Evolutionary conservation across 2,888 invertebrate species (phyloP).

Genomic region (Drosophila fungiperda): DNA sequence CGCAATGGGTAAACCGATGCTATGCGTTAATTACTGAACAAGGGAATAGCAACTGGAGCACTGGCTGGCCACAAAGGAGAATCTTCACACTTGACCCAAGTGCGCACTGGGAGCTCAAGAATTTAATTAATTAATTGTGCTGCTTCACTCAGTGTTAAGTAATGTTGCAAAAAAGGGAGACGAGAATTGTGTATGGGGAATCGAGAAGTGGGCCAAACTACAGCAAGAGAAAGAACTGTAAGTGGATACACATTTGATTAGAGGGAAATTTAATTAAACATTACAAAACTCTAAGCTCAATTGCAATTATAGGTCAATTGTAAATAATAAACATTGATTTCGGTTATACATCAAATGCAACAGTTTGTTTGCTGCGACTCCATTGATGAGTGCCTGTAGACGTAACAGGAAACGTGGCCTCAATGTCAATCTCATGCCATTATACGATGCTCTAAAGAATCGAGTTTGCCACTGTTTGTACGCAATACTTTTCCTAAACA

Average conservation of each 20-base stretch:
- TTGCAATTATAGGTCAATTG: no score
- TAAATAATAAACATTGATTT: constrained; percentile 8
- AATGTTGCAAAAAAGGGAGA: constrained; percentile 3
- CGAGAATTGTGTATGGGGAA: constrained; percentile 15
- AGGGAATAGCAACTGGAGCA: constrained; percentile 28
- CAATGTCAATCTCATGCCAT: constrained; percentile 73
- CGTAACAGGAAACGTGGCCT: constrained; percentile 60
- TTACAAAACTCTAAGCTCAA: background rate
- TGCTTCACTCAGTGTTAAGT: constrained; percentile 34
- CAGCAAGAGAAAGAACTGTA: background rate
- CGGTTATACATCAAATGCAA: background rate
- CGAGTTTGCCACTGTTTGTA: constrained; percentile 41
- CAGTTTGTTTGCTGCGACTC: background rate
- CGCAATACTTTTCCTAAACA: constrained; percentile 38
- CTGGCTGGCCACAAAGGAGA: constrained; percentile 55
- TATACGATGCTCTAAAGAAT: constrained; percentile 39
- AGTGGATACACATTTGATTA: constrained; percentile 5
- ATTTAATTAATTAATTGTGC: constrained; percentile 77
- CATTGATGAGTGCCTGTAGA: constrained; percentile 7
- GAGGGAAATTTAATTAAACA: background rate
- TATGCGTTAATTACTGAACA: background rate
- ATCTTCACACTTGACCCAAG: constrained; percentile 67
- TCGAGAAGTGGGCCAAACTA: constrained; percentile 46
- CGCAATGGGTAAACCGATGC: background rate
- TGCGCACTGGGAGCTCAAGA: constrained; percentile 60